Conservation (phyloP, 2,113 vertebrate genomes). For the Acrocephalus arundinaceus region DNA sequence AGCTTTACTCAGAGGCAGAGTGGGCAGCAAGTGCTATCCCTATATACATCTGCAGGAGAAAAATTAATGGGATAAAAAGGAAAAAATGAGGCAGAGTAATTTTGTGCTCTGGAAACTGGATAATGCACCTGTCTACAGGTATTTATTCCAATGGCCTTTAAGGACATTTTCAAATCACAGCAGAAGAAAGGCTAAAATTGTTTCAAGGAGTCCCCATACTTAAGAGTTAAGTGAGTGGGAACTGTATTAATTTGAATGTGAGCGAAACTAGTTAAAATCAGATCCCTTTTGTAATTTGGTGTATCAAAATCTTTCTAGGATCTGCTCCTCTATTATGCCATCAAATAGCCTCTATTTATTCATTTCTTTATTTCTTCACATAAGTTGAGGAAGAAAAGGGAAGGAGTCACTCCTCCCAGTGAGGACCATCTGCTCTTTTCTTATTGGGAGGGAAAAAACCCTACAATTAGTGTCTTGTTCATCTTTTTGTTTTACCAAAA, state of each 20-base stretch:
- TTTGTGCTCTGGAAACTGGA: conserved; percentile 18
- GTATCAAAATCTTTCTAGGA: neutral
- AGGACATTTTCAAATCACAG: conserved; percentile 17
- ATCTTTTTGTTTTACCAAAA: conserved; percentile 61
- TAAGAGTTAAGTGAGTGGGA: neutral
- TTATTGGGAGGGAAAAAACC: conserved; percentile 63
- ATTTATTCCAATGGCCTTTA: conserved; percentile 26
- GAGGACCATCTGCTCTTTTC: conserved; percentile 77
- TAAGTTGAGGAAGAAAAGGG: conserved; percentile 7
- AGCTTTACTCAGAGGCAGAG: neutral
- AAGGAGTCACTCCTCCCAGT: neutral
- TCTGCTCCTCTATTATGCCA: conserved; percentile 1
- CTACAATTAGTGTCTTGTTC: conserved; percentile 78
- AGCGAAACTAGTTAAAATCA: conserved; percentile 45
- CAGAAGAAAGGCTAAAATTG: conserved; percentile 9
- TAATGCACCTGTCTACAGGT: neutral
- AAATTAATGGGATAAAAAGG: neutral
- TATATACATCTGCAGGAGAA: neutral
- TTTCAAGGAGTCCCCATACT: neutral
- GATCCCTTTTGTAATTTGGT: conserved; percentile 24
- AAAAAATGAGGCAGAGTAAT: neutral
- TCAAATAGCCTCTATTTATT: conserved; percentile 26
- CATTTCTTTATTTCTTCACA: conserved; percentile 34
- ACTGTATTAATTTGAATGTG: conserved; percentile 26
- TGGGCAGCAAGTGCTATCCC: neutral